Evolutionary conservation across 2,797 vertebrate genomes (phyloP), one percentile per base, ranked within the genome.

Genomic region (Scleropages formosus): DNA sequence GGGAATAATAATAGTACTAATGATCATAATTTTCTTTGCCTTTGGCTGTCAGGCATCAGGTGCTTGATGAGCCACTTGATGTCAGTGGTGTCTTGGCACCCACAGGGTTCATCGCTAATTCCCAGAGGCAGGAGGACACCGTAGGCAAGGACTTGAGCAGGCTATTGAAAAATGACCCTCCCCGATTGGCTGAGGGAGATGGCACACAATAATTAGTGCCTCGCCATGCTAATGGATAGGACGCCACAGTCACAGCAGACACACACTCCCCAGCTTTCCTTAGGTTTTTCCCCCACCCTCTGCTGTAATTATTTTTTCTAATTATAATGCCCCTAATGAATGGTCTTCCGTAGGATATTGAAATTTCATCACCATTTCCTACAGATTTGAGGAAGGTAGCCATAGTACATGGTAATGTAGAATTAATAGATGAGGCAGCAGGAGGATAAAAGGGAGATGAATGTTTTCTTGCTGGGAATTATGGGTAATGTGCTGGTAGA

Each of bases 201-300:
- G n/a, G 69, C 22, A 58, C 65, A 27, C 49, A 66, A 71, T 79
- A 72, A 79, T 79, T 73, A 79, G 65, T 61, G 44, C 31, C 58
- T 76, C 63, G 67, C 60, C 60, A 73, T 73, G 78, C 71, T 76
- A 79, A 73, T 79, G 78, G 78, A 76, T 79, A 65, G 73, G 49
- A 63, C 72, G 44, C 72, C 15, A 13, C 73, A 56, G 63, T 64
- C 62, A 58, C 47, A 67, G 6, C 68, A 71, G 22, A 66, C 20
- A 71, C 13, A 46, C n/a, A 39, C 7, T 60, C 60, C 31, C 39
- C 44, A 0, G 58, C 60, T 63, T 60, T 22, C 31, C 47, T 73
- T 63, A 73, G 62, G n/a, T 73, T 62, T 73, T 73, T 63, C 56
- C 0, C 24, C 46, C 26, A 49, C 60, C 18, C 27, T 53, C 72